Evolutionary conservation across 2,888 invertebrate species (phyloP), one percentile per base, ranked within the genome.

Genomic region (Tenthredo distinguenda): DNA sequence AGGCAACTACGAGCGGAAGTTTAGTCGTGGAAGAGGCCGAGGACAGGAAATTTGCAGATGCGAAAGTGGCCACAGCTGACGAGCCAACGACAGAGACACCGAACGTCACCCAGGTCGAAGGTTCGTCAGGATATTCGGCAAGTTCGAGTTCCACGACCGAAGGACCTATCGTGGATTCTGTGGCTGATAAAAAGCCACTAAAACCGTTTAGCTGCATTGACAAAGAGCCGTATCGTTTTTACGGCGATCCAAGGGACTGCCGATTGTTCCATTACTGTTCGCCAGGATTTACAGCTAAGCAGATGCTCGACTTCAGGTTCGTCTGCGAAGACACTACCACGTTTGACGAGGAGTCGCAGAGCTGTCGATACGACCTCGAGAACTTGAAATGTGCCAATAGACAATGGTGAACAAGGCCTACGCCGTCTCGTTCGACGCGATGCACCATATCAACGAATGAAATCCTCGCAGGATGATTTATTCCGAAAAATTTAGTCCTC

Each of bases 211-310:
- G 95, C 87, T 95, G 95, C 88, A 93, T 95, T 77, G 94, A 94
- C 50, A 95, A 94, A 88, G 93, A 94, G 86, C 92, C 95, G 89
- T 94, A 95, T 88, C 94, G 94, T 86, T 95, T 95, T 90, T 95
- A 95, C 89, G 94, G 95, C 1, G 95, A 95, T 90, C 94, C 94
- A 76, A 93, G 95, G 86, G 95, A 95, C 90, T 95, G 95, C 88
- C 93, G 95, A 87, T 91, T 95, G 87, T 95, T 96, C 89, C 95
- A 96, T 90, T 95, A 95, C 87, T 96, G 95, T 90, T 95, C 95
- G 4, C 94, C 94, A n/a, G 95, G 95, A 15, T 95, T 95, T 89
- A 94, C 94, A 37, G 91, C 93, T 85, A 93, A 94, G 86, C 95
- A 95, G 90, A 93, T 95, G 86, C 91, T 95, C 58, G 95, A 95